Evolutionary conservation across 1,140 invertebrate genomes (phyloP), one percentile per base, ranked within the genome.

Genomic region (Caenorhabditis briggsae): DNA sequence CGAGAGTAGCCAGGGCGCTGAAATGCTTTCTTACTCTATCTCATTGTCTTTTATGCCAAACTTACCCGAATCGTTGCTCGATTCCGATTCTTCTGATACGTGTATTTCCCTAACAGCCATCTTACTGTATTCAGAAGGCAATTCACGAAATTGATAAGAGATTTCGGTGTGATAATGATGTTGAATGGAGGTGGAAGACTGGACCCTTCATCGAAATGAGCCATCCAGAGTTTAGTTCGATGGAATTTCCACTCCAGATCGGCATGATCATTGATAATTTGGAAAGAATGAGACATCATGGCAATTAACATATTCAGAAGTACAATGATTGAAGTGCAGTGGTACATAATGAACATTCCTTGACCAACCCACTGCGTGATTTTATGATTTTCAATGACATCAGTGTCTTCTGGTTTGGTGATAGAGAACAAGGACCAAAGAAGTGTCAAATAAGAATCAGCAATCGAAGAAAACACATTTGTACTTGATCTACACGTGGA

Each of bases 211-310:
- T 94, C 94, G 88, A 94, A 94, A 87, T 94, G 94, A 33, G 94
- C 93, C 93, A 94, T 94, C 94, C 94, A 94, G 7, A 94, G 90
- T 86, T 94, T 94, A 14, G 94, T 94, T 11, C 94, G 91, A 23
- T 94, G 93, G 89, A 94, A 94, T 88, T 94, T 94, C 94, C 94
- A 94, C 89, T 94, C 94, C 89, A 94, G 92, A 90, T 94, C 94
- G 0, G 94, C 94, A 88, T 94, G 94, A 87, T 94, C 94, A 92
- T 94, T 94, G 70, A 94, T 94, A 82, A 93, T 93, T 92, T 94
- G 94, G 89, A 94, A 94, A 25, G 93, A 94, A 88, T 94, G 93
- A 83, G 93, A 94, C 94, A 94, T 94, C 94, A 94, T 94, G 84
- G 94, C 94, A 86, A 94, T 94, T 18, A 94, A 93, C 94, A 94